phyloP scores from a whole-genome alignment of 37 sponge, comb jelly and placozoan genomes.

The Dysidea cf. avara region DNA sequence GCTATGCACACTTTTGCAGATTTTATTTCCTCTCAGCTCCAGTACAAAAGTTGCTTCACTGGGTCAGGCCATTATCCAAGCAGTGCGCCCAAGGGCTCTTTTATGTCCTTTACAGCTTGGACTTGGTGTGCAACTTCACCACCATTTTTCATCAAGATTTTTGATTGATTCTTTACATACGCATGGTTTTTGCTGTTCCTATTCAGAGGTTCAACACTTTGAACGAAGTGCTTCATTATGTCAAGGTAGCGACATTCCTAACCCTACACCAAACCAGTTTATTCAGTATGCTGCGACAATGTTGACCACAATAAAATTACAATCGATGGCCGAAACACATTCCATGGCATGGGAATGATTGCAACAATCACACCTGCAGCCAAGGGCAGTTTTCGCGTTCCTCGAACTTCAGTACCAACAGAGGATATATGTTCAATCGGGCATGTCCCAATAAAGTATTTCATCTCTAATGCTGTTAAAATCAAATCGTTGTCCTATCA shows the following conservation, averaged over 20 bases:
- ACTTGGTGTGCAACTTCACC: not conserved
- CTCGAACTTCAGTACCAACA: constrained; percentile 9
- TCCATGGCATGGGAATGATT: constrained; percentile 24
- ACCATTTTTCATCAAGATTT: constrained; percentile 18
- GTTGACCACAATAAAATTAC: constrained; percentile 24
- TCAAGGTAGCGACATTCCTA: constrained; percentile 24
- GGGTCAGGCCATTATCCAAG: constrained; percentile 9
- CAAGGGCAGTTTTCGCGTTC: constrained; percentile 4
- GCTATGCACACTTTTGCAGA: too few relatives aligned
- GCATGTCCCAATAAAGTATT: not conserved
- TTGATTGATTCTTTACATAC: too few relatives aligned
- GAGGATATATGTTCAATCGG: not conserved
- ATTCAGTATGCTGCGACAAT: constrained; percentile 32
- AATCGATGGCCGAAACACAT: constrained; percentile 23
- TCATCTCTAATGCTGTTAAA: not conserved
- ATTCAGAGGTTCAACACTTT: constrained; percentile 12
- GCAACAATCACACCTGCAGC: constrained; percentile 25
- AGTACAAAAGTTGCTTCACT: not conserved
- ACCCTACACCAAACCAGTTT: constrained; percentile 16
- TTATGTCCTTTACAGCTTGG: too few relatives aligned
- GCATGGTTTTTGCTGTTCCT: constrained; percentile 20
- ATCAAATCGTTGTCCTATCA: not conserved
- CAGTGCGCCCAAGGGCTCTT: too few relatives aligned
- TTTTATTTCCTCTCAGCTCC: too few relatives aligned
- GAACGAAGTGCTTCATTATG: constrained; percentile 17